phyloP scores from a whole-genome alignment of 2,888 invertebrate species.

The Achlya flavicornis region DNA sequence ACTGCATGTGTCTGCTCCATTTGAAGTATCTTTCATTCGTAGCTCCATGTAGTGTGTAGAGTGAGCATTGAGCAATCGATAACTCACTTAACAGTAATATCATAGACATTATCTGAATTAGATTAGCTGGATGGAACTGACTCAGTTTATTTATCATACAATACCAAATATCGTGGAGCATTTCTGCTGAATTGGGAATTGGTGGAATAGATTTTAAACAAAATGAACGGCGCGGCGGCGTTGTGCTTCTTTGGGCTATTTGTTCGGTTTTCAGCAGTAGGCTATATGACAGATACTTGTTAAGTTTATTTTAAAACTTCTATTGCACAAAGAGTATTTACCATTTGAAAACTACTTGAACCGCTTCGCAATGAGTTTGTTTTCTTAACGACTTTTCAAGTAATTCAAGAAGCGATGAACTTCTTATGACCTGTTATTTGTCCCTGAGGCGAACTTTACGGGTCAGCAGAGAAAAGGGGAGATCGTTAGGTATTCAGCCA shows the following conservation, averaged over 20 bases:
- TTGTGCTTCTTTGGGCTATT: too few relatives aligned
- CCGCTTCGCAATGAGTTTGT: background rate
- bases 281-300: too few relatives aligned
- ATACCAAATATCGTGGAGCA: background rate
- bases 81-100: conserved; percentile 19
- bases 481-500: background rate
- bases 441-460: background rate
- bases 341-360: background rate
- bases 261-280: too few relatives aligned
- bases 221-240: background rate
- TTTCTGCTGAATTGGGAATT: background rate
- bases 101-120: conserved; percentile 15
- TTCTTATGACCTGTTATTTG: background rate
- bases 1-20: background rate
- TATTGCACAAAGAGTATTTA: background rate
- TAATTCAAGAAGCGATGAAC: conserved; percentile 1
- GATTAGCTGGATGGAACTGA: conserved; percentile 15
- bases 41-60: conserved; percentile 16
- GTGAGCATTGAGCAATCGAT: conserved; percentile 17
- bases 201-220: background rate
- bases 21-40: conserved; percentile 17
- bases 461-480: background rate
- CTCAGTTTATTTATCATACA: conserved; percentile 6
- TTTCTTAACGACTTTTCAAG: background rate
- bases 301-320: too few relatives aligned